Base-by-base conservation (phyloP, 2,888 invertebrate species). In the Drosophila incognita region DNA sequence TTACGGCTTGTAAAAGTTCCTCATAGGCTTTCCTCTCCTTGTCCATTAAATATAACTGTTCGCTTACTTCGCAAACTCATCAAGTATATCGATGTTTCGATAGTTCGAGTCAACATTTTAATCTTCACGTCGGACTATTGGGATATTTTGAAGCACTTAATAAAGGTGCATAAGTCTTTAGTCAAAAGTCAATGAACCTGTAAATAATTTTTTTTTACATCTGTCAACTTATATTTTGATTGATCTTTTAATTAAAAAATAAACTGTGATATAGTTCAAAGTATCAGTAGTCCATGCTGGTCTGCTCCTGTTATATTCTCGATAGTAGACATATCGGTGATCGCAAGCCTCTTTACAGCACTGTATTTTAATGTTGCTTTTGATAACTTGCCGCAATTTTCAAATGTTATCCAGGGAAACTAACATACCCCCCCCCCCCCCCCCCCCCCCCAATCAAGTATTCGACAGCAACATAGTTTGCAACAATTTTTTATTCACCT, bases 21-120 rank as follows among this genome's bases (percentile, higher is more conserved):
- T 77, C 81, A 53, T 69, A 67, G 18, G 70, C 69, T 53, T 70
- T 66, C 18, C 33, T 49, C 72, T 82, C 85, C 68, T 82, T 82
- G 24, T 84, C 87, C 77, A 81, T 81, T 76, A 57, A 76, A 69
- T 62, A n/a, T 3, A 62, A 36, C 24, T 52, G 27, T 56, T 52
- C 24, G 42, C 42, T 40, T 48, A 11, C 33, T 35, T 27, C n/a
- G 6, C 51, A 24, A 27, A 27, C 7, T 46, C 35, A 13, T 29
- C 13, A 31, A 18, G 29, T 40, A 67, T 69, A 48, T 69, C 69
- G 69, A 69, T 69, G 1, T 59, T 62, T 53, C 72, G 72, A 65
- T 74, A 40, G 1, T 8, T 13, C 18, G 33, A 58, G 51, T 21
- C 21, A 46, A 33, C 21, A 7, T 33, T 27, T 40, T 11, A 13